Evolutionary conservation across 1,140 invertebrate genomes (phyloP).

Genomic region (Homalodisca vitripennis): DNA sequence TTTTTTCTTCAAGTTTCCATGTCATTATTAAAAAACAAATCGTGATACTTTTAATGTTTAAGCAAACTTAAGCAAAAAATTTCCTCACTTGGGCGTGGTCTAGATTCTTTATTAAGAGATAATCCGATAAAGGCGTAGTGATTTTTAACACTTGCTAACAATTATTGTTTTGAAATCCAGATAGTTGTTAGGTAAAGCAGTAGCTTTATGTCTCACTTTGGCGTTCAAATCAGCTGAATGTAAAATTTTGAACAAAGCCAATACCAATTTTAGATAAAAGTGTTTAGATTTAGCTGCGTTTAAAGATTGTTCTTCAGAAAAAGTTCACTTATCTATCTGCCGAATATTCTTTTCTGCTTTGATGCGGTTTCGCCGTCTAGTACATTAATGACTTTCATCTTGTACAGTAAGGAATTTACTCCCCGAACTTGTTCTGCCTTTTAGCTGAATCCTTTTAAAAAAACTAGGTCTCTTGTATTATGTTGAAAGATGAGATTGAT

Average conservation of each 20-base stretch:
- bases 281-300: not conserved
- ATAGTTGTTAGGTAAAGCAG: too few species aligned
- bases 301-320: not conserved
- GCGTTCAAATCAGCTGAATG: too few species aligned
- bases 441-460: not conserved
- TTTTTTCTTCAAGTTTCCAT: not conserved
- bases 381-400: not conserved
- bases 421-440: not conserved
- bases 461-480: not conserved
- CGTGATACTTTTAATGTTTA: not conserved
- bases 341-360: slow-evolving; percentile 12
- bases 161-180: not conserved
- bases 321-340: not conserved
- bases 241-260: not conserved
- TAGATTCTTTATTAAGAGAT: slow-evolving; percentile 17
- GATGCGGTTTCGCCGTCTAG: not conserved
- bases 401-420: not conserved
- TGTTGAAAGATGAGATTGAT: not conserved
- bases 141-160: not conserved
- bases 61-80: not conserved
- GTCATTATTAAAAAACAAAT: not conserved
- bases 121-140: slow-evolving; percentile 9
- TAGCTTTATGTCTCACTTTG: not conserved
- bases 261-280: not conserved
- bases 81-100: not conserved